Evolutionary conservation across 1,140 invertebrate genomes (phyloP).

Genomic region (Sinonovacula constricta): DNA sequence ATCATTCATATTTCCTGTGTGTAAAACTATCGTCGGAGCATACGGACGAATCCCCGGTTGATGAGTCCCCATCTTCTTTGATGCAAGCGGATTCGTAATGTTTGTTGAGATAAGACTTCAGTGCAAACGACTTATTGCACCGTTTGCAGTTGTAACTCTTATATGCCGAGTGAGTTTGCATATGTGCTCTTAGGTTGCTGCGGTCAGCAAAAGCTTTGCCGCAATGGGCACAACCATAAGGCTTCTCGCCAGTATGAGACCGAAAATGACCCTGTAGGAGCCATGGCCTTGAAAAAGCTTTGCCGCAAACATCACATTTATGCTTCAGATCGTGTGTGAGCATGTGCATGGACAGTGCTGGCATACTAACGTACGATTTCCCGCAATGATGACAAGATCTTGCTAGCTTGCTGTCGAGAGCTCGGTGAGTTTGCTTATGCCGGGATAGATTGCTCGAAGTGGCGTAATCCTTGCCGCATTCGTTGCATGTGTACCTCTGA

Average conservation of each 20-base stretch:
- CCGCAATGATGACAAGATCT: conserved; percentile 95
- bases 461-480: conserved; percentile 97
- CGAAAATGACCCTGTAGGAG: conserved; percentile 96
- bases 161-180: conserved; percentile 98
- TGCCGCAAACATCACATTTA: conserved; percentile 94
- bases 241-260: conserved; percentile 99
- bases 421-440: conserved; percentile 97
- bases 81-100: conserved; percentile 98
- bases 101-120: conserved; percentile 99
- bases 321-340: conserved; percentile 95
- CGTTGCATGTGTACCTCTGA: conserved; percentile 94
- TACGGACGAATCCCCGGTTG: conserved; percentile 12
- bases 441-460: conserved; percentile 96
- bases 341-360: conserved; percentile 97
- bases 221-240: conserved; percentile 98
- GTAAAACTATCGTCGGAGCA: conserved; percentile 43
- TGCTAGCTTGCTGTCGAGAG: conserved; percentile 93
- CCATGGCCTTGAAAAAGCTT: conserved; percentile 97
- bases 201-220: conserved; percentile 99
- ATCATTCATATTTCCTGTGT: conserved; percentile 32
- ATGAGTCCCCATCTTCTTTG: conserved; percentile 82
- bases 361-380: conserved; percentile 98
- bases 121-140: conserved; percentile 97
- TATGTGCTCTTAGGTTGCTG: conserved; percentile 98
- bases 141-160: conserved; percentile 96